phyloP scores from a whole-genome alignment of 2,797 vertebrate species.

The Toxotes lorentzi region DNA sequence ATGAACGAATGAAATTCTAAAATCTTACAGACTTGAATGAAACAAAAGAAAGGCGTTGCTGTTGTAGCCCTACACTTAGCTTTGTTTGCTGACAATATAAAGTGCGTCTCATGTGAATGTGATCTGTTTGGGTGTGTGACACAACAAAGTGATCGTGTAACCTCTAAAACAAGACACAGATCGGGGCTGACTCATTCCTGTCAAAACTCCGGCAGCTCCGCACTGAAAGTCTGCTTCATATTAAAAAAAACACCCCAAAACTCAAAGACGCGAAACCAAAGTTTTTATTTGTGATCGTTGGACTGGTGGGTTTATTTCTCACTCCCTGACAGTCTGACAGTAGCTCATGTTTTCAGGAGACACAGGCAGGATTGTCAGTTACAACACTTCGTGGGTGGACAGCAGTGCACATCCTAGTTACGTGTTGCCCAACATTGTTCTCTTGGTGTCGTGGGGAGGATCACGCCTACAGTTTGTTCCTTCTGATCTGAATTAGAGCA shows the following conservation, averaged over 20 bases:
- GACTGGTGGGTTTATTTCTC: not conserved
- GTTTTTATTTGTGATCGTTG: not conserved
- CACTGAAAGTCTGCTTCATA: not conserved
- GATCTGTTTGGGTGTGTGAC: slow-evolving; percentile 19
- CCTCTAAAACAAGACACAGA: slow-evolving; percentile 1
- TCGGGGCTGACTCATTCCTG: not conserved
- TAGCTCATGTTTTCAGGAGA: not conserved
- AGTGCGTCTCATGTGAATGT: not conserved
- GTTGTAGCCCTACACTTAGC: too few species aligned
- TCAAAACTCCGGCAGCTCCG: not conserved
- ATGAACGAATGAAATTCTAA: too few species aligned
- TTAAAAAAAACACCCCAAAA: not conserved
- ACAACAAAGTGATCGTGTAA: slow-evolving; percentile 29
- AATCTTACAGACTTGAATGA: too few species aligned
- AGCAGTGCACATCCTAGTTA: not conserved
- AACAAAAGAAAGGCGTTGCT: too few species aligned
- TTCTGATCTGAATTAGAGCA: not conserved
- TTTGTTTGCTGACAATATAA: too few species aligned
- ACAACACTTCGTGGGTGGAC: not conserved
- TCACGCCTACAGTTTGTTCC: not conserved
- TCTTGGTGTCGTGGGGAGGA: not conserved
- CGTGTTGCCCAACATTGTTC: not conserved
- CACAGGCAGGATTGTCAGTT: not conserved
- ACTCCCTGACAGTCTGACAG: not conserved
- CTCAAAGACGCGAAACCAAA: not conserved